Percentiles rank a stretch among this genome's conserved stretches.
Conservation (phyloP, 64 coral and sea anemone genomes). For the Acropora yongei region DNA sequence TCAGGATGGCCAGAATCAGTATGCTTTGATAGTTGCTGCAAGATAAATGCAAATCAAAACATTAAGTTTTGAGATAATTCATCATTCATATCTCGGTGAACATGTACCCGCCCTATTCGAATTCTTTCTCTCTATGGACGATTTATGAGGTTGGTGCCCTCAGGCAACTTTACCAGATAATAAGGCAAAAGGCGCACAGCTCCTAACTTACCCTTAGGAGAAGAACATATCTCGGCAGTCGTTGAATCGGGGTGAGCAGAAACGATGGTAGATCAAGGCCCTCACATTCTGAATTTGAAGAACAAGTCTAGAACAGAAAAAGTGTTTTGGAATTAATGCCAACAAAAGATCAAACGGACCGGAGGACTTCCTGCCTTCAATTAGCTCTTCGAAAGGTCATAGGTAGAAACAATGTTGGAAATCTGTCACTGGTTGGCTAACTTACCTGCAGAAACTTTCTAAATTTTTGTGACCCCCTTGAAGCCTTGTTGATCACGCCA, state of each 20-base stretch:
- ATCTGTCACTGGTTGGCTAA: background rate
- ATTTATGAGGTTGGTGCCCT: too few species aligned
- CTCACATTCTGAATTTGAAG: slow-evolving; percentile 75
- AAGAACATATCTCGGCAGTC: slow-evolving; percentile 94
- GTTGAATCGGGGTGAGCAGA: slow-evolving; percentile 93
- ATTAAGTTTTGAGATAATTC: too few species aligned
- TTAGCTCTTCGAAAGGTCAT: too few species aligned
- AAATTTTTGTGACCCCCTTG: slow-evolving; percentile 90
- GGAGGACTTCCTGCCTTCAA: background rate
- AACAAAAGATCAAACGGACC: background rate
- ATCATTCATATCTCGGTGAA: too few species aligned
- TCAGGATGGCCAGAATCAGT: slow-evolving; percentile 89
- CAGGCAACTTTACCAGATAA: too few species aligned
- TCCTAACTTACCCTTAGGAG: slow-evolving; percentile 79
- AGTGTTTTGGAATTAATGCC: background rate
- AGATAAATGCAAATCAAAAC: background rate
- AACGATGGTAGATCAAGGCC: slow-evolving; percentile 90
- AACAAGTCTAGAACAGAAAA: slow-evolving; percentile 74
- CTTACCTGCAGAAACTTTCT: slow-evolving; percentile 90
- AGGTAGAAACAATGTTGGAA: too few species aligned
- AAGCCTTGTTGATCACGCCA: slow-evolving; percentile 91
- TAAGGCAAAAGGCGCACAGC: background rate
- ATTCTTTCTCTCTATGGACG: too few species aligned
- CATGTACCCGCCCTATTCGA: too few species aligned
- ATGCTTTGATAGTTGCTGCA: slow-evolving; percentile 88